These are phyloP conservation scores for Lontra canadensis DNA, from an alignment of 2,113 vertebrate species.

Conservation along the genomic window DNA sequence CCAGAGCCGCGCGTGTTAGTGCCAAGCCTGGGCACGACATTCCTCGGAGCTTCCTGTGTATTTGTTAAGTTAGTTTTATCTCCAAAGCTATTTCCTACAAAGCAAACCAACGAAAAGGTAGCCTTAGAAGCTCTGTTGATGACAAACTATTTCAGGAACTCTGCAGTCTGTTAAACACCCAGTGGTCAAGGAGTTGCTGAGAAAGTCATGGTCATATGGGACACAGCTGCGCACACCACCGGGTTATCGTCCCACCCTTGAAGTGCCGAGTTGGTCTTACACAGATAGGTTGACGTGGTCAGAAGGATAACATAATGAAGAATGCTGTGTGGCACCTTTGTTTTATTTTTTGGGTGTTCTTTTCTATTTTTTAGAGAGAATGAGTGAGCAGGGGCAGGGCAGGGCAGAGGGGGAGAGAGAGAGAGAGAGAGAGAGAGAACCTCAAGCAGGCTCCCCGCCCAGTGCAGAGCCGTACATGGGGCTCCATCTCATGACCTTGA, in stretches of 20 bases:
- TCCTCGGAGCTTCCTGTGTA: neutral
- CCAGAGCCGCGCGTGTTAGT: accelerated
- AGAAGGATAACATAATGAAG: neutral
- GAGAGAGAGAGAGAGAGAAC: neutral
- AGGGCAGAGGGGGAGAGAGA: too few relatives aligned
- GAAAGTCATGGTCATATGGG: neutral
- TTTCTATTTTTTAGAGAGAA: neutral
- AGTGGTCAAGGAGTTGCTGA: neutral
- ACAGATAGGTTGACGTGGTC: neutral
- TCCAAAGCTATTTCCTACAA: neutral
- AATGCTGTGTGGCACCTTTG: accelerated
- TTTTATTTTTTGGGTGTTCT: neutral
- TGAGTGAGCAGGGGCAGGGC: neutral
- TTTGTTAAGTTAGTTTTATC: neutral
- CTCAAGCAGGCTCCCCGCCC: neutral
- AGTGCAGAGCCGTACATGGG: accelerated
- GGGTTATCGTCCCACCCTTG: neutral
- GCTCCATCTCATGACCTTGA: neutral
- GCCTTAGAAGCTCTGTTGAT: neutral
- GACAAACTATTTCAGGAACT: neutral
- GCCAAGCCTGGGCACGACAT: neutral
- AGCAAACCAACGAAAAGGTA: neutral
- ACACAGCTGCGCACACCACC: accelerated
- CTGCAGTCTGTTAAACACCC: neutral
- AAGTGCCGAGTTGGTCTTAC: neutral